Conservation (phyloP, 2,888 invertebrate genomes). For the Cantharis nigra region DNA sequence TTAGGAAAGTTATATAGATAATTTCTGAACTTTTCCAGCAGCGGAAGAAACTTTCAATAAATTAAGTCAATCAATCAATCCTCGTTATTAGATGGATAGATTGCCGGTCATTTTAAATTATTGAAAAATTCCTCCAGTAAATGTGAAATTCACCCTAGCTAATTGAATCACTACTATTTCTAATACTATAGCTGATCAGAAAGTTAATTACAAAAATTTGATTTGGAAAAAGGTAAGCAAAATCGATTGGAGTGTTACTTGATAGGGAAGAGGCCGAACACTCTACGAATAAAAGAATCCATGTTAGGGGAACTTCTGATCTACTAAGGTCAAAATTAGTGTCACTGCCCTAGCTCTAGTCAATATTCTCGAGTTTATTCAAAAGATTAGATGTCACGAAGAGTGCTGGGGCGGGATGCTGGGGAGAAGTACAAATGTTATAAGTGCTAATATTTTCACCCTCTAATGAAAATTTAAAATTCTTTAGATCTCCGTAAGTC, state of each 20-base stretch:
- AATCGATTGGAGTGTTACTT: not conserved
- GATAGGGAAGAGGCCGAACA: not conserved
- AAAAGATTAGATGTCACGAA: not conserved
- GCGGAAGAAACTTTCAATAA: not conserved
- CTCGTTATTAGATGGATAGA: not conserved
- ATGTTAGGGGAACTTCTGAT: not conserved
- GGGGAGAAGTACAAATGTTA: not conserved
- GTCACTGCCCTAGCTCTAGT: not conserved
- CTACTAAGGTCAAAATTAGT: not conserved
- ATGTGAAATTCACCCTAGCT: not conserved
- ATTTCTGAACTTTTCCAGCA: not conserved
- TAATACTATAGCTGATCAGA: not conserved
- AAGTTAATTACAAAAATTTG: not conserved
- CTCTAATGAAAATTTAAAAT: not conserved
- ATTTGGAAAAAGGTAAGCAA: not conserved
- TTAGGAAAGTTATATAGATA: not conserved
- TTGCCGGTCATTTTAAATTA: not conserved
- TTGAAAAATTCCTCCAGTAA: not conserved
- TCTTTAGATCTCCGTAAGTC: not conserved
- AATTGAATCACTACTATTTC: not conserved
- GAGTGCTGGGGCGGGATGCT: not conserved
- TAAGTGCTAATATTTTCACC: not conserved
- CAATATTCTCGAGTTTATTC: not conserved
- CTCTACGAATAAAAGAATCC: not conserved
- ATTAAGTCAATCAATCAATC: not conserved